Base-by-base conservation (phyloP, 1,140 invertebrate genomes). In the Drosophila tani region DNA sequence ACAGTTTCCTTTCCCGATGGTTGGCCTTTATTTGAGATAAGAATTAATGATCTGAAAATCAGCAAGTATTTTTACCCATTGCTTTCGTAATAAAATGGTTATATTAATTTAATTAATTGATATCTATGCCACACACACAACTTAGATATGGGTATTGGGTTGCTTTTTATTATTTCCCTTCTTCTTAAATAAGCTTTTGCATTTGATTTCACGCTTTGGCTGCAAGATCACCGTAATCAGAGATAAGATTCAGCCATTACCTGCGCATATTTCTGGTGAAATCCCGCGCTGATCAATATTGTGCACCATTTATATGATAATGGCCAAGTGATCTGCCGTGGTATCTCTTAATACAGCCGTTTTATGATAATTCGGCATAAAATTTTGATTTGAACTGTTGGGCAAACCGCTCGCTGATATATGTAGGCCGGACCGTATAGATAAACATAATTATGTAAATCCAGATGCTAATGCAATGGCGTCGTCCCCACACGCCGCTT, bases 391-490 rank as follows among this genome's bases (percentile, higher is more conserved):
- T 49, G 55, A 67, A 46, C 41, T 38, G 17, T 55, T 67, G 67
- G 62, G 62, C 49, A 55, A 78, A 62, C 56, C 64, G 41, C 65
- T 68, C 40, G 62, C 74, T 73, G 69, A 74, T 73, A 77, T 78
- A 77, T 78, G 75, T 78, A 78, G 71, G 71, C 47, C 59, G 63
- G 32, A 32, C 15, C 58, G 51, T 63, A 49, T 49, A 84, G 81
- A 87, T 87, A 83, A 88, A 57, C 68, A 88, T 87, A 87, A 87
- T 87, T 87, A 87, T 87, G 83, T 65, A 88, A 87, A 87, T 87
- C 81, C 67, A 66, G 40, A 66, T 73, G 80, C 79, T 82, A 82
- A 87, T 87, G 71, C 71, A 68, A 69, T 73, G 69, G 65, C 70
- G 60, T 79, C 67, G 64, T 82, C 81, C 81, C 81, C 79, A 88